Evolutionary conservation across 2,888 invertebrate species (phyloP).

Genomic region (Mythimna pallens): DNA sequence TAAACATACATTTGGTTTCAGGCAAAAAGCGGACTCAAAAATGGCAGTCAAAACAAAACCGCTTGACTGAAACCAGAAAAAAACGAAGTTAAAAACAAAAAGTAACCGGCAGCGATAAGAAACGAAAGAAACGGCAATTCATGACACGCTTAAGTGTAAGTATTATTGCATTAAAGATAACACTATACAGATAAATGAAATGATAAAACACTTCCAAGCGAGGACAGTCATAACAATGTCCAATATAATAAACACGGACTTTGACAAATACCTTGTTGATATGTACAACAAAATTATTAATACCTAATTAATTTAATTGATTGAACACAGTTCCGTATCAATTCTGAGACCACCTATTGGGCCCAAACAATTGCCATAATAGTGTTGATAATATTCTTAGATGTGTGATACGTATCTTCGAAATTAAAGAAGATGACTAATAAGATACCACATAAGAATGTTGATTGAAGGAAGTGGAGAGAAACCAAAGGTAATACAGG

Average conservation of each 20-base stretch:
- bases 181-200: constrained; percentile 8
- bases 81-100: background rate
- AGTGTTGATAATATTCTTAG: background rate
- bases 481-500: background rate
- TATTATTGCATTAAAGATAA: constrained; percentile 30
- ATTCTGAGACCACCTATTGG: background rate
- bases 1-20: background rate
- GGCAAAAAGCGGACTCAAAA: background rate
- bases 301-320: background rate
- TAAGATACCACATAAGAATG: too few relatives aligned
- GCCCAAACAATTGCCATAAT: background rate
- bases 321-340: background rate
- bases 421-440: background rate
- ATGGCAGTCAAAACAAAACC: background rate
- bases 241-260: constrained; percentile 21
- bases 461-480: background rate
- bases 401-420: background rate
- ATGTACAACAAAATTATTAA: constrained; percentile 1
- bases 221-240: constrained; percentile 43
- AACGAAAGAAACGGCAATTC: constrained; percentile 2
- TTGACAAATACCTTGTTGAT: constrained; percentile 14
- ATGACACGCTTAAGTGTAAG: constrained; percentile 15
- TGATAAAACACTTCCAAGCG: constrained; percentile 11
- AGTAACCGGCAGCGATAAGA: background rate
- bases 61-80: background rate